These are phyloP conservation scores for Archips crataeganus DNA, from an alignment of 2,888 invertebrate genomes.

Conservation along the genomic window DNA sequence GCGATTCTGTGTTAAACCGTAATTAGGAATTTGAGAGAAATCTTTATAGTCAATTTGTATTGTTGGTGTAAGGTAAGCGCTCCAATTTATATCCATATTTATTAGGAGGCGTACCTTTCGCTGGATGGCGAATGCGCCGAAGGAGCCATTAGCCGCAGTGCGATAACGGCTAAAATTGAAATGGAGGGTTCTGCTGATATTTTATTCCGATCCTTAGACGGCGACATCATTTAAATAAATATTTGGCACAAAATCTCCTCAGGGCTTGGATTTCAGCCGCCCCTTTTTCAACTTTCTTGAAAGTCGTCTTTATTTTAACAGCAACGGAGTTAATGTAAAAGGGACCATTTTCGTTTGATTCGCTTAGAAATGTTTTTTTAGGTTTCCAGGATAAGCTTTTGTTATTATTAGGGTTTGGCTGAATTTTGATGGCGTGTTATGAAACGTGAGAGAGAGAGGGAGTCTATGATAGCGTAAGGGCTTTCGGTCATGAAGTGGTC, in stretches of 20 bases:
- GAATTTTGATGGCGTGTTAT: constrained; percentile 26
- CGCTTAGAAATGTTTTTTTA: constrained; percentile 46
- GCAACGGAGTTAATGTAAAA: constrained; percentile 45
- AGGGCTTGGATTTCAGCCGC: constrained; percentile 57
- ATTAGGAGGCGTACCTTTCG: constrained; percentile 57
- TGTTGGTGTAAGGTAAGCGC: constrained; percentile 52
- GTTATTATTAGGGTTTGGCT: constrained; percentile 43
- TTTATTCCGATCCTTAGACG: constrained; percentile 62
- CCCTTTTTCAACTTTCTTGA: constrained; percentile 47
- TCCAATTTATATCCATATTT: constrained; percentile 66
- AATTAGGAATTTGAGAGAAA: constrained; percentile 52
- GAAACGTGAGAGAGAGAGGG: constrained; percentile 39
- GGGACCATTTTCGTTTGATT: constrained; percentile 47
- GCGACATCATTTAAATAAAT: constrained; percentile 69
- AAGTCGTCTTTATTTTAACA: constrained; percentile 48
- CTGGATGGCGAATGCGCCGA: constrained; percentile 50
- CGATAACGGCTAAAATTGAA: constrained; percentile 63
- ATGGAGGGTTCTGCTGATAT: constrained; percentile 55
- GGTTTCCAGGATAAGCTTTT: constrained; percentile 45
- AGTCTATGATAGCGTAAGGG: constrained; percentile 39
- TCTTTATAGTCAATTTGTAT: constrained; percentile 58
- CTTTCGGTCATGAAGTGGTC: constrained; percentile 12
- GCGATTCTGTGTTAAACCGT: constrained; percentile 50
- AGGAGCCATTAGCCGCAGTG: constrained; percentile 59
- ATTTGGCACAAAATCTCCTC: constrained; percentile 61